Evolutionary conservation across 2,888 invertebrate genomes (phyloP).

Genomic region (Euspilapteryx auroguttella): DNA sequence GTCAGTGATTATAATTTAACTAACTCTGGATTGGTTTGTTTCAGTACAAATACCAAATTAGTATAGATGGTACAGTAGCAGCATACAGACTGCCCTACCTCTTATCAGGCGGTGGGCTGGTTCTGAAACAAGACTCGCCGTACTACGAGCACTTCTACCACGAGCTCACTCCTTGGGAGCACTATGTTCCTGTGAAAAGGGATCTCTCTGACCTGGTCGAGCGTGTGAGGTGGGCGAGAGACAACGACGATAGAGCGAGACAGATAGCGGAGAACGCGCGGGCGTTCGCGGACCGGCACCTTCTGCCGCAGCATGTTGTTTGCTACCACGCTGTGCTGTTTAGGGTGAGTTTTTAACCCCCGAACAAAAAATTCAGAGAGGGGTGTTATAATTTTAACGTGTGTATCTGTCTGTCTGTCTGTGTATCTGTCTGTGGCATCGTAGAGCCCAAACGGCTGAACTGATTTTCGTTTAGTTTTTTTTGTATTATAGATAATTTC

Average conservation of each 20-base stretch:
- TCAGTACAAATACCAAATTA: constrained; percentile 94
- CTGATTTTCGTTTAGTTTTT: too few species aligned
- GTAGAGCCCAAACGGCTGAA: too few species aligned
- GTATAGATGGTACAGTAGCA: constrained; percentile 95
- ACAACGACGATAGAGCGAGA: constrained; percentile 69
- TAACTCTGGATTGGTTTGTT: constrained; percentile 17
- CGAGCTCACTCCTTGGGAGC: constrained; percentile 71
- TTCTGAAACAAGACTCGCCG: constrained; percentile 91
- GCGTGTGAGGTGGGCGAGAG: constrained; percentile 75
- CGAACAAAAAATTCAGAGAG: too few species aligned
- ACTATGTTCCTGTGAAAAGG: constrained; percentile 80
- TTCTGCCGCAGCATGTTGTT: constrained; percentile 82
- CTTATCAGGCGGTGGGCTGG: constrained; percentile 82
- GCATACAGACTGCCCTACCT: constrained; percentile 94
- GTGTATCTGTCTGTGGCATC: too few species aligned
- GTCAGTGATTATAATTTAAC: too few species aligned
- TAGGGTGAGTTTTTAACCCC: constrained; percentile 32
- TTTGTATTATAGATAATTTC: too few species aligned
- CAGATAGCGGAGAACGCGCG: constrained; percentile 69
- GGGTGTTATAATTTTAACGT: too few species aligned
- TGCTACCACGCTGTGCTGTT: constrained; percentile 79
- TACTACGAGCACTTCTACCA: constrained; percentile 95
- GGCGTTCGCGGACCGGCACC: constrained; percentile 72
- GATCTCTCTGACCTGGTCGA: constrained; percentile 82
- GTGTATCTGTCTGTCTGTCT: too few species aligned